These are phyloP conservation scores for Rhinogobius similis DNA, from an alignment of 2,113 vertebrate species.

Conservation along the genomic window DNA sequence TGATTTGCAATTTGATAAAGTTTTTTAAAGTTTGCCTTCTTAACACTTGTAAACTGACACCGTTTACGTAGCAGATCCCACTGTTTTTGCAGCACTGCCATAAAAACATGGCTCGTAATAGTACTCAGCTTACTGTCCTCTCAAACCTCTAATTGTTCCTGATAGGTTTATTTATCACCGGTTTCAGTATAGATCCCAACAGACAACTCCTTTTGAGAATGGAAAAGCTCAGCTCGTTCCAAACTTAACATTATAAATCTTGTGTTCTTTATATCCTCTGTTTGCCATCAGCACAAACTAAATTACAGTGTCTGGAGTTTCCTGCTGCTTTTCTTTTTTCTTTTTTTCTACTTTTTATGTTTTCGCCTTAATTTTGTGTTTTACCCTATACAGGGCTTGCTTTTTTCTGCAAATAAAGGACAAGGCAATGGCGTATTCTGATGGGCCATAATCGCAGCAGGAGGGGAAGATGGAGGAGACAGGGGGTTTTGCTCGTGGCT, in stretches of 20 bases:
- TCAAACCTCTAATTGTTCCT: slow-evolving; percentile 71
- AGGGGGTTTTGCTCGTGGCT: slow-evolving; percentile 57
- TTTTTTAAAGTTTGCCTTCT: not conserved
- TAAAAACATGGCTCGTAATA: slow-evolving; percentile 8
- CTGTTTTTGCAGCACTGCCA: not conserved
- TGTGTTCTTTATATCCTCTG: slow-evolving; percentile 65
- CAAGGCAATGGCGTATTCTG: not conserved
- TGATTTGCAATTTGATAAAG: not conserved
- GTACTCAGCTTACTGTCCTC: slow-evolving; percentile 52
- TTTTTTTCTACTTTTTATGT: slow-evolving; percentile 37
- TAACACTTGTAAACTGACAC: not conserved
- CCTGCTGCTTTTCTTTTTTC: slow-evolving; percentile 41
- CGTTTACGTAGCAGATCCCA: not conserved
- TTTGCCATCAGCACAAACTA: slow-evolving; percentile 69
- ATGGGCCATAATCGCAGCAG: slow-evolving; percentile 27
- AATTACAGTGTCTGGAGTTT: slow-evolving; percentile 73
- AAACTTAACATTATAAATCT: slow-evolving; percentile 76
- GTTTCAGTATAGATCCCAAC: slow-evolving; percentile 59
- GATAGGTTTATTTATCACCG: slow-evolving; percentile 68
- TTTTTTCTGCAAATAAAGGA: slow-evolving; percentile 21
- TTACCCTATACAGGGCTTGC: not conserved
- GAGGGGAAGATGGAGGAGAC: slow-evolving; percentile 45
- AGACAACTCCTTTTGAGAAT: slow-evolving; percentile 53
- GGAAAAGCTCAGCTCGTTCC: slow-evolving; percentile 64
- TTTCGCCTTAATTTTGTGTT: slow-evolving; percentile 28